Percentiles rank a stretch among this genome's conserved stretches.
Conservation (phyloP, 1,140 invertebrate genomes). For the Hylyphantes graminicola region DNA sequence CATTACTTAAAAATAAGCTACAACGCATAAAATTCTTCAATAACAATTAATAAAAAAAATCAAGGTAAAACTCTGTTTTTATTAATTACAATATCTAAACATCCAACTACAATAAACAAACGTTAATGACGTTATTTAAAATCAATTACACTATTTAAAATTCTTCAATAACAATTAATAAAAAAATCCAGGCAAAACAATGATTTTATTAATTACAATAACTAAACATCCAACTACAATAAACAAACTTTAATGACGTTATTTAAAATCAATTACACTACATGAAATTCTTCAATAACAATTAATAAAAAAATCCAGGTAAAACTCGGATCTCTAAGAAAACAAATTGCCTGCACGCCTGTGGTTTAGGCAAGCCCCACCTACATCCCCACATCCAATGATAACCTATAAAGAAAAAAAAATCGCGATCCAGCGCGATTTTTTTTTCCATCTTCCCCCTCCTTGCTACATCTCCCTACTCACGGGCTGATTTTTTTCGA, state of each 20-base stretch:
- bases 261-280: too few relatives aligned
- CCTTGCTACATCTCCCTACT: conserved; percentile 8
- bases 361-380: conserved; percentile 35
- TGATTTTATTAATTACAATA: too few relatives aligned
- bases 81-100: too few relatives aligned
- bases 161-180: not conserved
- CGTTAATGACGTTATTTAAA: too few relatives aligned
- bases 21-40: too few relatives aligned
- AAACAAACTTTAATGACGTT: too few relatives aligned
- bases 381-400: conserved; percentile 30
- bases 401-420: conserved; percentile 43
- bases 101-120: too few relatives aligned
- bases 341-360: not conserved
- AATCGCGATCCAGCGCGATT: conserved; percentile 36
- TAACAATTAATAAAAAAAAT: too few relatives aligned
- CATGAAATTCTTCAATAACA: not conserved
- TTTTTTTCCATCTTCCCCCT: conserved; percentile 27
- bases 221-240: too few relatives aligned
- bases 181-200: not conserved
- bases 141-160: too few relatives aligned
- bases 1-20: too few relatives aligned
- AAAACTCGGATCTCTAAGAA: not conserved
- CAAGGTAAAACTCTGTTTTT: too few relatives aligned
- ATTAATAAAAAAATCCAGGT: not conserved
- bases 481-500: conserved; percentile 30